Evolutionary conservation across 53 echinoderm and acorn worm genomes (phyloP), one percentile per base, ranked within the genome.

Genomic region (Henricia sp.): DNA sequence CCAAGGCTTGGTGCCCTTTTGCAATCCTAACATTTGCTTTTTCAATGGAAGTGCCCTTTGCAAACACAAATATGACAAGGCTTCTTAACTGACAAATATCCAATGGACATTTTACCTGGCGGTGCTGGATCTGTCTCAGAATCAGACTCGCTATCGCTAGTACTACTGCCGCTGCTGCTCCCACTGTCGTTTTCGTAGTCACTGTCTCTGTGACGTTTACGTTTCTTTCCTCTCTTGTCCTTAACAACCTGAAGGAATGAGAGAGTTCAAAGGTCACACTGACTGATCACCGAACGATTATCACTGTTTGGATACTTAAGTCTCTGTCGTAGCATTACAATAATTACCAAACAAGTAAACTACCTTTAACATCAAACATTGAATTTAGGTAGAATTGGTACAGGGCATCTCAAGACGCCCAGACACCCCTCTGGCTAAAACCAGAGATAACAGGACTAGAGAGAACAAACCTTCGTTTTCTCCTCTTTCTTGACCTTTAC

Each of bases 101-200:
- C 34, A 0, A 23, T 2, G 59, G n/a, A n/a, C n/a, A n/a, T n/a
- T n/a, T 66, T 51, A 93, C 93, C 93, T 70, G 93, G 93, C 14
- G 93, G 93, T 25, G 82, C 86, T 2, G 88, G 92, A 37, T 95
- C 92, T 25, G 77, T 74, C 23, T 95, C 95, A 0, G 96, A 93
- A 52, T 89, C 91, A 11, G 91, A 90, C 5, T 89, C 89, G n/a
- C 88, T 87, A 66, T 93, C 91, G 9, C 91, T 85, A 25, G 87
- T 90, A 27, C 88, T 89, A 50, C 95, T 92, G 39, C 90, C 88
- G 42, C 85, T 87, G 66, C 89, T 85, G 56, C 96, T 93, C 14
- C 93, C 91, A 56, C 93, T 96, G 59, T 91, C 87, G 36, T 89
- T 93, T 67, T 91, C 91, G 37, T 90, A 89, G 50, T 91, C 91